These are phyloP conservation scores for Ephydatia muelleri DNA, from an alignment of 37 sponge, comb jelly and placozoan genomes.

Conservation along the genomic window DNA sequence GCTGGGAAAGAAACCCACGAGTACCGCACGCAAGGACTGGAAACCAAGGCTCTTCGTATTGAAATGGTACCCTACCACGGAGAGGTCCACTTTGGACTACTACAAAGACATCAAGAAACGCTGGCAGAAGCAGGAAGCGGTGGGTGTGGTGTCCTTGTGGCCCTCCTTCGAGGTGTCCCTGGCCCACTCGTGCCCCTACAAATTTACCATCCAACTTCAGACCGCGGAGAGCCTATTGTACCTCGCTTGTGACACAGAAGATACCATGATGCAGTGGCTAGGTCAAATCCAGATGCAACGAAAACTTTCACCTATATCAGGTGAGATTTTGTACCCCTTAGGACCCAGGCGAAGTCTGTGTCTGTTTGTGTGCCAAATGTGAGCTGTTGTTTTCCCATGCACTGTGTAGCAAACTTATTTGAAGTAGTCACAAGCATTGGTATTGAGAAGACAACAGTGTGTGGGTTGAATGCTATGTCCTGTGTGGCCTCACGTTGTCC, in stretches of 20 bases:
- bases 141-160: conserved; percentile 11
- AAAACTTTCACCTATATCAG: neutral
- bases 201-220: conserved; percentile 40
- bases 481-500: too few species aligned
- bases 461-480: too few species aligned
- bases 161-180: conserved; percentile 43
- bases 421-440: too few species aligned
- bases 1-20: conserved; percentile 31
- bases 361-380: too few species aligned
- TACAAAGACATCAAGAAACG: conserved; percentile 77
- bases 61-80: conserved; percentile 14
- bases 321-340: neutral
- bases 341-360: too few species aligned
- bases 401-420: too few species aligned
- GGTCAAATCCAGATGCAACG: conserved; percentile 55
- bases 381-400: too few species aligned
- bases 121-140: conserved; percentile 61
- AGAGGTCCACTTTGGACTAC: conserved; percentile 41
- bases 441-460: too few species aligned
- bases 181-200: conserved; percentile 59
- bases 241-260: conserved; percentile 34
- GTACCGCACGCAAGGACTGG: conserved; percentile 61
- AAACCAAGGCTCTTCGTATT: conserved; percentile 60
- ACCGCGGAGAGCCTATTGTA: conserved; percentile 4
- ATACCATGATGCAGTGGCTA: conserved; percentile 65